These are phyloP conservation scores for Theonella swinhoei DNA, from an alignment of 37 sponge, comb jelly and placozoan species.

Conservation along the genomic window DNA sequence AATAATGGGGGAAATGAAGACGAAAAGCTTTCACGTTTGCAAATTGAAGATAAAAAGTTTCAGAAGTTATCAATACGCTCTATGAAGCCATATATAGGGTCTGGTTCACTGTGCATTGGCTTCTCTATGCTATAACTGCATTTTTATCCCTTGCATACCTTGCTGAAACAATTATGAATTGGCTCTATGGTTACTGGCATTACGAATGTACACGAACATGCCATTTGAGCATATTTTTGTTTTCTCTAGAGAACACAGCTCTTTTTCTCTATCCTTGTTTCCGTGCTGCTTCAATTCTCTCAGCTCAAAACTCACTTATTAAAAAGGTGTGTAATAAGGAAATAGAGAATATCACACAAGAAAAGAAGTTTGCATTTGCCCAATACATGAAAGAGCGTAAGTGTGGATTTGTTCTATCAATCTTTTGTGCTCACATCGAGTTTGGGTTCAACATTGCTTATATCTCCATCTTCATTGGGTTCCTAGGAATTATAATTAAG, in stretches of 20 bases:
- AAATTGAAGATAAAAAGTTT: no score
- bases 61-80: no score
- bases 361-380: background rate
- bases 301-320: background rate
- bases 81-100: conserved; percentile 16
- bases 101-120: conserved; percentile 37
- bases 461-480: conserved; percentile 24
- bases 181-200: conserved; percentile 23
- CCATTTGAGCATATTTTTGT: background rate
- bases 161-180: background rate
- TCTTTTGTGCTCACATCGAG: no score
- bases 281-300: no score
- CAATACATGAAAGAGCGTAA: no score
- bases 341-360: background rate
- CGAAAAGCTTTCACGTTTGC: no score
- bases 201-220: background rate
- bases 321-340: conserved; percentile 10
- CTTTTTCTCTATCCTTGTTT: no score
- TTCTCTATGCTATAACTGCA: conserved; percentile 10
- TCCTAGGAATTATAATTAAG: conserved; percentile 25
- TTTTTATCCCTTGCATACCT: conserved; percentile 25
- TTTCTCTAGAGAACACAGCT: conserved; percentile 7
- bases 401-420: no score
- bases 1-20: no score
- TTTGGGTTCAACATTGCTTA: conserved; percentile 38